phyloP scores from a whole-genome alignment of 2,888 invertebrate genomes.

The Himalopsyche tibetana region DNA sequence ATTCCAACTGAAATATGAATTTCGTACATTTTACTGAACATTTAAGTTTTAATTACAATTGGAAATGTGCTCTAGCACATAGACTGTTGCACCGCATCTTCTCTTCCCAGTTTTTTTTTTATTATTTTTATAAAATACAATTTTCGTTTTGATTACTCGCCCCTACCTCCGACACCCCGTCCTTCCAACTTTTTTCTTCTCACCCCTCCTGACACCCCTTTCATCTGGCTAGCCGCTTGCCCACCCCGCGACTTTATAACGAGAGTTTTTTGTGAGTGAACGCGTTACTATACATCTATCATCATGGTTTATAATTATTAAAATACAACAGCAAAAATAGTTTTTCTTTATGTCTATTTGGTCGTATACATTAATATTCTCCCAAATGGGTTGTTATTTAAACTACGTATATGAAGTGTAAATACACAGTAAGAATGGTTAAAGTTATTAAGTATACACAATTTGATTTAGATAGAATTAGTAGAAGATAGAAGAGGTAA shows the following conservation, averaged over 20 bases:
- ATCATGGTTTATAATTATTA: too few relatives aligned
- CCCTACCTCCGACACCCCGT: conserved; percentile 35
- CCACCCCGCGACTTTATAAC: background rate
- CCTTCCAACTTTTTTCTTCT: conserved; percentile 18
- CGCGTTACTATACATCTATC: background rate
- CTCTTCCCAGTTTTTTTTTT: conserved; percentile 47
- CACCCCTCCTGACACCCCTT: conserved; percentile 35
- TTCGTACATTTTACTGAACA: background rate
- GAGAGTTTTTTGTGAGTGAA: background rate
- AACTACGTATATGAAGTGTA: too few relatives aligned
- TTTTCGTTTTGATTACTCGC: conserved; percentile 63
- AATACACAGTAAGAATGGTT: too few relatives aligned
- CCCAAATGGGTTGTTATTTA: too few relatives aligned
- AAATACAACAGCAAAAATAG: too few relatives aligned
- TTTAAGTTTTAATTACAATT: background rate
- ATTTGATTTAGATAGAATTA: too few relatives aligned
- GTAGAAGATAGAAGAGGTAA: too few relatives aligned
- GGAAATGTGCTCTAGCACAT: conserved; percentile 16
- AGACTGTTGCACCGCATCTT: conserved; percentile 54
- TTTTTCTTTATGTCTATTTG: too few relatives aligned
- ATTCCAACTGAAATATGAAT: too few relatives aligned
- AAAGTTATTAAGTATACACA: too few relatives aligned
- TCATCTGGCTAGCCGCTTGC: conserved; percentile 28
- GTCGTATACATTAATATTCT: too few relatives aligned
- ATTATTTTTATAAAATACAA: conserved; percentile 60